Base-by-base conservation (phyloP, 2,888 invertebrate genomes). In the Orthosia gracilis region DNA sequence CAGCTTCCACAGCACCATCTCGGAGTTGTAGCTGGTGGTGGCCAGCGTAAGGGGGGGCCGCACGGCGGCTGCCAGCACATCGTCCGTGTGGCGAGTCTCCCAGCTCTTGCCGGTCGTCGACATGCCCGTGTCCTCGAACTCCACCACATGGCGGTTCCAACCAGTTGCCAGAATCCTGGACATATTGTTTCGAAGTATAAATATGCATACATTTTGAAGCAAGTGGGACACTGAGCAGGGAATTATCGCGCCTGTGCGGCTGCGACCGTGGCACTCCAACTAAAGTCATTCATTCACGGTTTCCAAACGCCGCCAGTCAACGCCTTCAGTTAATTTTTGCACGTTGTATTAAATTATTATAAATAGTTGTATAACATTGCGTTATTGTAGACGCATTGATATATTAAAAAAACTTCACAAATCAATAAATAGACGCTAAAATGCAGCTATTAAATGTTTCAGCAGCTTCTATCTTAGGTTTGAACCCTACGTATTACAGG, bases 21-120 rank as follows among this genome's bases (percentile, higher is more conserved):
- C 98, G 0, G 98, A 98, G 85, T 97, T 98, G 92, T 98, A 98
- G n/a, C 98, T 97, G 83, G 97, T 97, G 4, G 98, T 98, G 58
- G 97, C 98, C 47, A 99, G 92, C 23, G 98, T 96, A 88, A 97
- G 97, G 0, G 98, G 98, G 26, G 96, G 85, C 80, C 97, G 97
- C 2, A 97, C 97, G 55, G 98, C 97, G 1, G 98, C 97, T 47
- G 98, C 97, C 66, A 98, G 96, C 82, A 99, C 97, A 91, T 98
- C 98, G 86, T 98, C 98, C 0, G 97, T 94, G 93, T 98, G 98
- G 21, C 97, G 97, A 59, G 95, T 96, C 87, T 97, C 97, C 98
- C 98, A 98, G 67, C 96, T 94, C 94, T 98, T 98, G 80, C 97
- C 97, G 66, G 97, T 96, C 59, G 94, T 91, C 62, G 96, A 96